A percentile compares a stretch with the other conserved stretches of the same genome.
phyloP scores from a whole-genome alignment of 2,113 vertebrate species.

The Lepus europaeus region DNA sequence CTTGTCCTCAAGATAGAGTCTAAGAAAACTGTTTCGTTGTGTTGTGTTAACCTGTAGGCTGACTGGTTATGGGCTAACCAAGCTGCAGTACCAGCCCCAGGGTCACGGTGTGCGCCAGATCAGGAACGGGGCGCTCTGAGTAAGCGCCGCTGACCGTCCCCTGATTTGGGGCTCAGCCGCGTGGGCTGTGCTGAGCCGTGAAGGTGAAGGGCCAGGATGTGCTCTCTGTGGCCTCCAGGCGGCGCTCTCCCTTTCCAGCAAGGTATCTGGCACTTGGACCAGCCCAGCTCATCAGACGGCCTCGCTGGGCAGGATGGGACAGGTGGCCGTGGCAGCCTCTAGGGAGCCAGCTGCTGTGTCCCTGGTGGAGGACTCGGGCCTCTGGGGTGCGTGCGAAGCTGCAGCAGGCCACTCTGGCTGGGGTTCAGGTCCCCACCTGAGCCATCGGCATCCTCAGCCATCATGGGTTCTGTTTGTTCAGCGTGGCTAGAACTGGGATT shows the following conservation, averaged over 20 bases:
- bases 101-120: rapidly evolving
- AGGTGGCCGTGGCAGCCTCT: too few relatives aligned
- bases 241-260: neutral
- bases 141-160: neutral
- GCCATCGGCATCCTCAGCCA: neutral
- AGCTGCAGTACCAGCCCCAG: too few relatives aligned
- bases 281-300: neutral
- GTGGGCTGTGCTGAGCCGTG: rapidly evolving
- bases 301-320: rapidly evolving
- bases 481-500: neutral
- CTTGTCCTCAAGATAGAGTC: neutral
- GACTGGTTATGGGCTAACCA: too few relatives aligned
- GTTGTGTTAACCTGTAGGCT: neutral
- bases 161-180: neutral
- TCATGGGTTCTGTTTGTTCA: neutral
- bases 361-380: neutral
- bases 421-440: too few relatives aligned
- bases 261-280: neutral
- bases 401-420: too few relatives aligned
- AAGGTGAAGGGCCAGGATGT: neutral
- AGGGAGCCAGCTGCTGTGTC: neutral
- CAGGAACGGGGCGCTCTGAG: neutral
- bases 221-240: rapidly evolving
- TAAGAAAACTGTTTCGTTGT: too few relatives aligned
- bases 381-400: too few relatives aligned